Percentiles rank a stretch among this genome's conserved stretches.
Evolutionary conservation across 2,888 invertebrate species (phyloP).

Genomic region (Tholera decimalis): DNA sequence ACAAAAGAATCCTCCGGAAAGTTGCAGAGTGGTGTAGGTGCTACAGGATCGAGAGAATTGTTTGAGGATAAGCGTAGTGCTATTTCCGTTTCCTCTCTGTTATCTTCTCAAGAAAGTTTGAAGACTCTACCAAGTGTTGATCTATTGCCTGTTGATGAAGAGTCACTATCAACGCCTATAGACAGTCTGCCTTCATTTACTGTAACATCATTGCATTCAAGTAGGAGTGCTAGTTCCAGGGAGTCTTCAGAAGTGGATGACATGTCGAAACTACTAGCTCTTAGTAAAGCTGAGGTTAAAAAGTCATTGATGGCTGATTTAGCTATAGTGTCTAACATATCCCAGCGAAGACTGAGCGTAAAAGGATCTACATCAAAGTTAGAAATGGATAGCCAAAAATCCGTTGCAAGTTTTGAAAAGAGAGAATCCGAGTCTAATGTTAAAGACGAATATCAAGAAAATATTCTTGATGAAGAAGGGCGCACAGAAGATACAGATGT

Average conservation of each 20-base stretch:
- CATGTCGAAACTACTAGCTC: slow-evolving; percentile 76
- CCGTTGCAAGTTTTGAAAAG: slow-evolving; percentile 19
- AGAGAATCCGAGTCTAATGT: not conserved
- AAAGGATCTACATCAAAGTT: slow-evolving; percentile 39
- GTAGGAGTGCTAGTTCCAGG: slow-evolving; percentile 53
- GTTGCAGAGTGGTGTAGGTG: not conserved
- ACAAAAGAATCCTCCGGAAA: slow-evolving; percentile 70
- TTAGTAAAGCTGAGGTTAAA: slow-evolving; percentile 82
- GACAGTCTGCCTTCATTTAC: slow-evolving; percentile 82
- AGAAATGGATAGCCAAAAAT: not conserved
- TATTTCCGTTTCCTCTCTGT: not conserved
- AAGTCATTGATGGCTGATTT: slow-evolving; percentile 86
- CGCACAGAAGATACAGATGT: not conserved
- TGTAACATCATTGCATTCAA: slow-evolving; percentile 79
- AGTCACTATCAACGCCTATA: slow-evolving; percentile 68
- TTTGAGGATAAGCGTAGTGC: slow-evolving; percentile 24
- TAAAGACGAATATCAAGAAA: slow-evolving; percentile 53
- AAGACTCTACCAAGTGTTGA: slow-evolving; percentile 83
- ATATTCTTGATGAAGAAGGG: not conserved
- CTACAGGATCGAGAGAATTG: slow-evolving; percentile 3
- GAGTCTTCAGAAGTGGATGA: slow-evolving; percentile 67
- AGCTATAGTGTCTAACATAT: slow-evolving; percentile 45
- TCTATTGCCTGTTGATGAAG: slow-evolving; percentile 74
- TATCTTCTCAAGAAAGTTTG: slow-evolving; percentile 76
- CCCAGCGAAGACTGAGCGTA: slow-evolving; percentile 8